phyloP scores from a whole-genome alignment of 1,140 invertebrate genomes.

The Pseudomyrmex dendroicus region DNA sequence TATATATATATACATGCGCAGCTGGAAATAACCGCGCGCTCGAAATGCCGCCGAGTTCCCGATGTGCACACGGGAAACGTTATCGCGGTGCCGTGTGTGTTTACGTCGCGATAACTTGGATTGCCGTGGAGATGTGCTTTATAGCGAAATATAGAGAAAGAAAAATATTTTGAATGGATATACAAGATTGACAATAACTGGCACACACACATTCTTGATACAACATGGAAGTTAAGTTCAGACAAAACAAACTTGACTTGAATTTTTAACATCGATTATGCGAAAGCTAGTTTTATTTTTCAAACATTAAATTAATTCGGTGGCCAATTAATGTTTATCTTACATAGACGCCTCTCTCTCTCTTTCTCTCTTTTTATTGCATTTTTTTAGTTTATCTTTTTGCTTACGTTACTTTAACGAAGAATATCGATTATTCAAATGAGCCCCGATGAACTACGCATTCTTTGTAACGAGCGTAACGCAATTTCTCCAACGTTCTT shows the following conservation, averaged over 20 bases:
- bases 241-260: background rate
- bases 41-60: slow-evolving; percentile 21
- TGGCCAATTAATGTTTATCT: slow-evolving; percentile 17
- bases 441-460: slow-evolving; percentile 17
- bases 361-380: too few species aligned
- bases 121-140: background rate
- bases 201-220: background rate
- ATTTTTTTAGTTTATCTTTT: background rate
- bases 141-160: background rate
- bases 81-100: slow-evolving; percentile 24
- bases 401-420: slow-evolving; percentile 13
- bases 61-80: slow-evolving; percentile 12
- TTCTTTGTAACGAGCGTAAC: slow-evolving; percentile 48
- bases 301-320: background rate
- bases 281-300: too few species aligned
- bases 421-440: slow-evolving; percentile 47
- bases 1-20: background rate
- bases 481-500: slow-evolving; percentile 33
- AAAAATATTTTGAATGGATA: background rate
- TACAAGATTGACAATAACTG: too few species aligned
- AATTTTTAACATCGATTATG: background rate
- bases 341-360: too few species aligned
- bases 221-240: background rate
- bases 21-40: slow-evolving; percentile 55
- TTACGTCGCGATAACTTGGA: slow-evolving; percentile 29